Evolutionary conservation across 2,113 vertebrate genomes (phyloP).

Genomic region (Tricholaema leucomelas): DNA sequence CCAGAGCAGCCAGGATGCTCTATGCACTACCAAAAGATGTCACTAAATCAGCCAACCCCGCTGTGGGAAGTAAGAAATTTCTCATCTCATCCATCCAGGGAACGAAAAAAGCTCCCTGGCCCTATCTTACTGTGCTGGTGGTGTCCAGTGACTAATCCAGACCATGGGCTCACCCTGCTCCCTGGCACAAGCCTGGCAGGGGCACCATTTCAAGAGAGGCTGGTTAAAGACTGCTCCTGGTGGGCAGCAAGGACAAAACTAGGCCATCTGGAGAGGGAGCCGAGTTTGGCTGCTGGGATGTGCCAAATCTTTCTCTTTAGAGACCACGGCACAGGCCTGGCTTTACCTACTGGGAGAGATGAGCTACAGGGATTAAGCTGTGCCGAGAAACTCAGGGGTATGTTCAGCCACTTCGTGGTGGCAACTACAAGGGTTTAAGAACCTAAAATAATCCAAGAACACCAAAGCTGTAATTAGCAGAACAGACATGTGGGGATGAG

Average conservation of each 20-base stretch:
- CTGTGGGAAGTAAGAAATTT: not conserved
- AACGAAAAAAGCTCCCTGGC: not conserved
- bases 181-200: not conserved
- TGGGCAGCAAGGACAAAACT: not conserved
- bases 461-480: not conserved
- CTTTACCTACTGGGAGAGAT: not conserved
- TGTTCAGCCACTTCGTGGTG: not conserved
- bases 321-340: not conserved
- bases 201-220: not conserved
- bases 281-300: not conserved
- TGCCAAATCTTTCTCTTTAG: not conserved
- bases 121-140: not conserved
- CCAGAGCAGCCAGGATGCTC: not conserved
- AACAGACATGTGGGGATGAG: not conserved
- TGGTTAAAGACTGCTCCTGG: not conserved
- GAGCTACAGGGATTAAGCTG: not conserved
- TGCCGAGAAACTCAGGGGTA: not conserved
- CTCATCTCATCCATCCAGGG: not conserved
- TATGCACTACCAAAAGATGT: fast-evolving
- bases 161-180: fast-evolving
- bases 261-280: not conserved
- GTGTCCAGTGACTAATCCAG: not conserved
- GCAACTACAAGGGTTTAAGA: not conserved
- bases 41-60: fast-evolving
- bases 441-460: too few species aligned